These are phyloP conservation scores for Eristalinus aeneus DNA, from an alignment of 2,888 invertebrate genomes.

Conservation along the genomic window DNA sequence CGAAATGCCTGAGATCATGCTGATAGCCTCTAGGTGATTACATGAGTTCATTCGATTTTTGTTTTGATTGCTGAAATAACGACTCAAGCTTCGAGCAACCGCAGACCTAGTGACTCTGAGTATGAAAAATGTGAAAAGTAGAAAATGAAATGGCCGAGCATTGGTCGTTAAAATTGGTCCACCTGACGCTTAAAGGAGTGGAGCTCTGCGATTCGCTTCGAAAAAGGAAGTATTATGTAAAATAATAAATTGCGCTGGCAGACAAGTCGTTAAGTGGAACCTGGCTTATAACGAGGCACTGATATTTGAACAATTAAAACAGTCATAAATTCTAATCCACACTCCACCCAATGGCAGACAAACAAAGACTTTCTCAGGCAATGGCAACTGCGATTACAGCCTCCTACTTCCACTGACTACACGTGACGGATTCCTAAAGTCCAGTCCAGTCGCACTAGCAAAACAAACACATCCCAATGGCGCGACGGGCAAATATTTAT, in stretches of 20 bases:
- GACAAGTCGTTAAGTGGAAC: too few species aligned
- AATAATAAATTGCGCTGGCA: background rate
- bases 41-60: background rate
- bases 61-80: background rate
- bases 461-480: background rate
- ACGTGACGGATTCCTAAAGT: background rate
- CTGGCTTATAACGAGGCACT: background rate
- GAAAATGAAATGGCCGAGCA: too few species aligned
- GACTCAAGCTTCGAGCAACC: background rate
- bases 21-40: background rate
- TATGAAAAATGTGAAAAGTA: background rate
- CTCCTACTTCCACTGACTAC: too few species aligned
- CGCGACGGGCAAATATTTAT: constrained; percentile 10
- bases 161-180: too few species aligned
- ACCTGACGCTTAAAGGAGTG: background rate
- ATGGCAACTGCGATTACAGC: background rate
- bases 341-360: background rate
- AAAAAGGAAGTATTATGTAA: too few species aligned
- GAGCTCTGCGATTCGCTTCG: too few species aligned
- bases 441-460: background rate
- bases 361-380: background rate
- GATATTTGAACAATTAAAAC: background rate
- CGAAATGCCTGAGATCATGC: background rate
- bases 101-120: background rate
- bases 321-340: background rate